phyloP scores from a whole-genome alignment of 1,140 invertebrate genomes.

The Agrypnia vestita region DNA sequence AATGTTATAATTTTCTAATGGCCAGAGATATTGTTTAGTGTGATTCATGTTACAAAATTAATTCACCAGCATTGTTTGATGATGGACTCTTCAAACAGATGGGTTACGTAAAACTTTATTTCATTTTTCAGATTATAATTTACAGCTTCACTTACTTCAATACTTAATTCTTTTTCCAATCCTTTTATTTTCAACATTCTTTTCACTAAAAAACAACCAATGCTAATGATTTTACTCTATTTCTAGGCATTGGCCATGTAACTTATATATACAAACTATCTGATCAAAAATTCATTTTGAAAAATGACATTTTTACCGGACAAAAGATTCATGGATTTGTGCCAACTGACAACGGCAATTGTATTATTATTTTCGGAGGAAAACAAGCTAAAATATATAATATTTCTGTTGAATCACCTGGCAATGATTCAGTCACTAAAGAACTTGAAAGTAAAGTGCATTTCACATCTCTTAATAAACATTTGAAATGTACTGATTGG shows the following conservation, averaged over 20 bases:
- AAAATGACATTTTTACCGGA: conserved; percentile 66
- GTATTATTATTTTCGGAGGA: conserved; percentile 70
- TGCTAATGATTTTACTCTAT: conserved; percentile 1
- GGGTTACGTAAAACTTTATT: too few species aligned
- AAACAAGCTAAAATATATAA: conserved; percentile 66
- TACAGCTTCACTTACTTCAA: neutral
- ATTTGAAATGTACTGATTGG: conserved; percentile 61
- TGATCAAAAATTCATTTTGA: conserved; percentile 63
- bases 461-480: conserved; percentile 30
- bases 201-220: neutral
- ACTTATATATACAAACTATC: conserved; percentile 65
- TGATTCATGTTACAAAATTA: too few species aligned
- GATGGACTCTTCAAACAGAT: too few species aligned
- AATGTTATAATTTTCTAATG: too few species aligned
- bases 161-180: neutral
- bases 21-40: too few species aligned
- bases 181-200: neutral
- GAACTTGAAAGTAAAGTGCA: conserved; percentile 46
- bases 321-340: conserved; percentile 72
- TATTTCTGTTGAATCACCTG: conserved; percentile 55
- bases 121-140: neutral
- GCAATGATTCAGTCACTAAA: conserved; percentile 48
- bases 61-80: too few species aligned
- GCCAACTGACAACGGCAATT: conserved; percentile 62
- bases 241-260: conserved; percentile 70